These are phyloP conservation scores for Drosophila koepferae DNA, from an alignment of 2,888 invertebrate genomes.

Conservation along the genomic window DNA sequence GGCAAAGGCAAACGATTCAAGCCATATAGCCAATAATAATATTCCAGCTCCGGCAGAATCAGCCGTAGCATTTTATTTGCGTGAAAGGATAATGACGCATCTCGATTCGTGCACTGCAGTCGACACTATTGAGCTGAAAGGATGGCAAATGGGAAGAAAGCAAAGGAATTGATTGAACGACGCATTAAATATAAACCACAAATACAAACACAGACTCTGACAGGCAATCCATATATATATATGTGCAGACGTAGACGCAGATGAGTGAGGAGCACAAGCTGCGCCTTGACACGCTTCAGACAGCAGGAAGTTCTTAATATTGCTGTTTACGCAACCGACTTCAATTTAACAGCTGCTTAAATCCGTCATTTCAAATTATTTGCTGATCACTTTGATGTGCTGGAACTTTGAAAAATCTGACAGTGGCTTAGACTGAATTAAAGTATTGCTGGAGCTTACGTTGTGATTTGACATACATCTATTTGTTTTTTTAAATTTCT, in stretches of 20 bases:
- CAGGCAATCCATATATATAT: not conserved
- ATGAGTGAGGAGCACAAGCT: conserved; percentile 19
- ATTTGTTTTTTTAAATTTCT: not conserved
- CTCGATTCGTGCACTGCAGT: conserved; percentile 51
- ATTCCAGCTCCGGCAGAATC: conserved; percentile 20
- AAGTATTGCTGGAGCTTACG: not conserved
- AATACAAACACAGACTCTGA: not conserved
- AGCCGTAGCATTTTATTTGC: conserved; percentile 46
- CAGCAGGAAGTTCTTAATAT: conserved; percentile 8
- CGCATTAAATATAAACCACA: conserved; percentile 68
- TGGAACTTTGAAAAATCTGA: not conserved
- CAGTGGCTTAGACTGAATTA: not conserved
- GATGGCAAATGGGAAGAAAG: conserved; percentile 7
- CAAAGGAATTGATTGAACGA: conserved; percentile 67
- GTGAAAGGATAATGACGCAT: conserved; percentile 72
- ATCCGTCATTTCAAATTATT: conserved; percentile 45
- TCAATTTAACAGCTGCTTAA: conserved; percentile 62
- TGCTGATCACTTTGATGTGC: conserved; percentile 14
- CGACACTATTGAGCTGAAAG: conserved; percentile 47
- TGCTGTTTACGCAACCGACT: conserved; percentile 21
- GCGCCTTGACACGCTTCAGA: conserved; percentile 31
- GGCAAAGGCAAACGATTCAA: not conserved
- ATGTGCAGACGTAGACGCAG: not conserved
- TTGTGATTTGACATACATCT: not conserved
- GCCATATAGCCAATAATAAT: conserved; percentile 7